Base-by-base conservation (phyloP, 2,888 invertebrate species). In the Cheilosia vernalis region DNA sequence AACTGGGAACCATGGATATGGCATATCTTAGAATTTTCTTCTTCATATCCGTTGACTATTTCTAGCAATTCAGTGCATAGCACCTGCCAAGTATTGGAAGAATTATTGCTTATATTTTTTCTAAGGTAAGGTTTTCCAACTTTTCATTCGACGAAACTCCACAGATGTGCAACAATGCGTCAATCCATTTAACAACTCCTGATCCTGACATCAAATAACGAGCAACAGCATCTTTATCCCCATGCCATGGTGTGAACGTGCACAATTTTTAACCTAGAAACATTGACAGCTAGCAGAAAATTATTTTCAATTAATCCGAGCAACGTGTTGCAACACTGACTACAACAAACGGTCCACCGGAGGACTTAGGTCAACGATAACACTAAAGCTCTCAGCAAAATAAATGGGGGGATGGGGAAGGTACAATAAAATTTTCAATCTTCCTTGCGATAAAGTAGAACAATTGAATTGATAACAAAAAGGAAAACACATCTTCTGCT, bases 401-500 rank as follows among this genome's bases (percentile, higher is more conserved):
- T 66, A 73, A 67, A 61, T 49, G 13, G 15, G 42, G 30, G 30
- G n/a, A n/a, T n/a, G n/a, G n/a, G 21, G 30, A 9, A 19, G 70
- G 53, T 80, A 73, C 63, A 73, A 78, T 83, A 73, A 83, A 83
- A 73, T 73, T 83, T 83, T 83, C 83, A 83, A 83, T 83, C 67
- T 78, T 63, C 67, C 15, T 37, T 58, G 78, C 78, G 83, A 78
- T 77, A 67, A 73, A 78, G 73, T 78, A 56, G 58, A 63, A 78
- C 61, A 78, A 78, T 83, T 64, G 56, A 70, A n/a, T 37, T 37
- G 24, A 24, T 42, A 58, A 47, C 21, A 15, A 64, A 49, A 70
- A 53, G 10, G 21, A 27, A 47, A 40, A 51, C 24, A 49, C 40
- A 58, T 10, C 17, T 53, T 10, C 17, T 53, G 27, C 40, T 55